Evolutionary conservation across 2,797 vertebrate genomes (phyloP), one percentile per base, ranked within the genome.

Genomic region (Stomatorhinus walkeri): DNA sequence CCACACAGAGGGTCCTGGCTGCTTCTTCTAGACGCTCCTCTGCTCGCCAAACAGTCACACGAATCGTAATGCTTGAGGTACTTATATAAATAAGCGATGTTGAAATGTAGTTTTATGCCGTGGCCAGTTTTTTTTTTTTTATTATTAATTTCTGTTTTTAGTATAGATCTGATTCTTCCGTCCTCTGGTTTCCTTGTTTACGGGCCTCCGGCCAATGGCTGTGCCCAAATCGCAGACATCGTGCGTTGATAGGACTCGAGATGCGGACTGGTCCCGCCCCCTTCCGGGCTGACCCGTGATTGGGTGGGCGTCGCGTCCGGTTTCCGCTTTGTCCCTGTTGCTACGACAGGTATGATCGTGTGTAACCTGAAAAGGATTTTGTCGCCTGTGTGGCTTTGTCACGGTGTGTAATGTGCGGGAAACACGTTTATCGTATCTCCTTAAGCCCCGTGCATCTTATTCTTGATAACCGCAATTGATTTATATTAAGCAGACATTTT

Each of bases 101-200:
- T 56, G 2, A 59, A 87, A 87, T 87, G 16, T 40, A 52, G 19
- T 59, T 3, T 61, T 43, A 81, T 81, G 7, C 2, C 40, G 76
- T 81, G 40, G 2, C 40, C 6, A 64, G 59, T 12, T 76, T 8
- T 36, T 46, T 19, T n/a, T 43, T 36, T 46, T 43, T 40, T n/a
- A n/a, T 46, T 86, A 32, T 43, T 22, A 46, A 49, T 61, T 46
- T 59, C 8, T 22, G n/a, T 10, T 49, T 86, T 86, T 54, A 19
- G 19, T 46, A 10, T n/a, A 59, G 86, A 64, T 46, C 6, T 43
- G 9, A 40, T 79, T 68, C 83, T n/a, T 43, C 46, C 61, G 51
- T 88, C 88, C 89, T 76, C 64, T 28, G 16, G 64, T 43, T 81
- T n/a, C 61, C 81, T 68, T 91, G 89, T 91, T 91, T 90, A 91